Conservation (phyloP, 1,140 invertebrate species). For the Platyscapa corneri region DNA sequence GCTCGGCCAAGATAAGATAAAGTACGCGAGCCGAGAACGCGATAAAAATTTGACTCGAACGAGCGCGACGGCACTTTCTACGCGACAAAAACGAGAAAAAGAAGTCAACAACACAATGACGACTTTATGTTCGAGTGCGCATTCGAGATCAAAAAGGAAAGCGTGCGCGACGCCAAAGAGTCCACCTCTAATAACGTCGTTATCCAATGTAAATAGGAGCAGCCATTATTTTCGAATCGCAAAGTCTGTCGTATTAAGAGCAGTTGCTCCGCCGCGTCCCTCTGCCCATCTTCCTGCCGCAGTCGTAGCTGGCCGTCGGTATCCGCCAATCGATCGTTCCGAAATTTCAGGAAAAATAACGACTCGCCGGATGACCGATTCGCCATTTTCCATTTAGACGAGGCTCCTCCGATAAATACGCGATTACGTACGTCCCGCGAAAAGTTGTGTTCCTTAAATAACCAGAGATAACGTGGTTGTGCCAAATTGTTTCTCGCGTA, state of each 20-base stretch:
- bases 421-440: too few species aligned
- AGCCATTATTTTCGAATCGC: too few species aligned
- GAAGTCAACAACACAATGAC: not conserved
- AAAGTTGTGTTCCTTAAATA: not conserved
- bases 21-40: not conserved
- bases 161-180: not conserved
- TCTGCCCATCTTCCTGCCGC: too few species aligned
- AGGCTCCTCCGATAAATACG: too few species aligned
- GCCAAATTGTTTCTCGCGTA: not conserved
- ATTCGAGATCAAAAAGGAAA: not conserved
- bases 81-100: not conserved
- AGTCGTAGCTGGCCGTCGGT: too few species aligned
- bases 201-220: not conserved
- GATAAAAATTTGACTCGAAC: conserved; percentile 24
- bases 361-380: not conserved
- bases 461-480: not conserved
- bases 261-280: too few species aligned
- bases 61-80: not conserved
- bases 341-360: not conserved
- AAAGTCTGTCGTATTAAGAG: too few species aligned
- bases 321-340: not conserved
- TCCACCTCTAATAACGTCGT: not conserved
- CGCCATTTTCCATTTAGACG: too few species aligned
- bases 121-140: too few species aligned
- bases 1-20: not conserved